Conservation (phyloP, 2,113 vertebrate genomes). For the Eclectus roratus region DNA sequence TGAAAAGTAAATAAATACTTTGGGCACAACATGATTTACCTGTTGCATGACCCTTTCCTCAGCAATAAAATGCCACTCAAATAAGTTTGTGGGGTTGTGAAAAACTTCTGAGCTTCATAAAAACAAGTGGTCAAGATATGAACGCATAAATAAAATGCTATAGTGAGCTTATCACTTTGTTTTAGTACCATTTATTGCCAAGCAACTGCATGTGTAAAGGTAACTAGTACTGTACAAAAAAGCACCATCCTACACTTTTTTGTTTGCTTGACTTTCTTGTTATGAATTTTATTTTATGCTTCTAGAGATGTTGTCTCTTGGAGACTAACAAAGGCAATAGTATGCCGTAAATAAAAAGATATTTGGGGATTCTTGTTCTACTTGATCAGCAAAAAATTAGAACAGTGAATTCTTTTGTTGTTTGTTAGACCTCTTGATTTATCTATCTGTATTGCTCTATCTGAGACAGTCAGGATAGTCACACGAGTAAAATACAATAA, state of each 20-base stretch:
- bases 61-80: background rate
- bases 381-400: background rate
- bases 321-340: background rate
- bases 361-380: background rate
- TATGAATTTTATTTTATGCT: background rate
- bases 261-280: background rate
- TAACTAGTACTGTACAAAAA: background rate
- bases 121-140: background rate
- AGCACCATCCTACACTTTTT: background rate
- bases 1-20: conserved; percentile 9
- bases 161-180: background rate
- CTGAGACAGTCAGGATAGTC: background rate
- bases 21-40: background rate
- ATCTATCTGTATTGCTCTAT: background rate
- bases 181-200: background rate
- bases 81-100: background rate
- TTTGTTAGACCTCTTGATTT: background rate
- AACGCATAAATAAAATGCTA: background rate
- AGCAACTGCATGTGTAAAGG: background rate
- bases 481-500: background rate
- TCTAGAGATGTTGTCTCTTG: background rate
- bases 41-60: background rate
- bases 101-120: background rate
- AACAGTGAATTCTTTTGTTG: background rate
- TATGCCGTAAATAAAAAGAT: background rate